phyloP scores from a whole-genome alignment of 2,113 vertebrate genomes.

The Cyanoramphus novaezelandiae region DNA sequence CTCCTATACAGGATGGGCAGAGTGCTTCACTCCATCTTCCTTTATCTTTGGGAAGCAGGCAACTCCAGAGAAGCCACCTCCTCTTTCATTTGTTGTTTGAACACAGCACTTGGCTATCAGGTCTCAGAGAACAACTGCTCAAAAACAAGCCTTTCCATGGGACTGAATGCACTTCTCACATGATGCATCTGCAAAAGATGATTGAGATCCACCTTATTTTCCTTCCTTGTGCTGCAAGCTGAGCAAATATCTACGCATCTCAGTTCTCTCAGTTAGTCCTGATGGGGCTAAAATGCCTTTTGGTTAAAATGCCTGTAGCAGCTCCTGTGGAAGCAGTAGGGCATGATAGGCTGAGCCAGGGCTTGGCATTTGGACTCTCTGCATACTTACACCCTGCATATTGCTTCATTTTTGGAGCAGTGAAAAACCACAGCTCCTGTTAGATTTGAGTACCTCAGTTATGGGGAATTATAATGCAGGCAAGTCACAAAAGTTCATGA shows the following conservation, averaged over 20 bases:
- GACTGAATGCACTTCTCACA: neutral
- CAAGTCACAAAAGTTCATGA: neutral
- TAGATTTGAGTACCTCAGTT: neutral
- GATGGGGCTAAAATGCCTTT: neutral
- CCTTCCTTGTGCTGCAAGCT: neutral
- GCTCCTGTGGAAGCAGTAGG: neutral
- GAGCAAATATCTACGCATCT: neutral
- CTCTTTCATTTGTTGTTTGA: constrained; percentile 28
- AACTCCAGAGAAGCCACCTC: neutral
- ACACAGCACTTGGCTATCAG: neutral
- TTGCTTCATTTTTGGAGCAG: neutral
- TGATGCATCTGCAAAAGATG: neutral
- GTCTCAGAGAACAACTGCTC: constrained; percentile 12
- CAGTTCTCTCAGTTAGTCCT: neutral
- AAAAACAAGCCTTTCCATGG: constrained; percentile 22
- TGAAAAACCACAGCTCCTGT: neutral
- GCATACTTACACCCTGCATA: neutral
- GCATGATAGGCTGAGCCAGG: neutral
- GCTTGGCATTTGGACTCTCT: neutral
- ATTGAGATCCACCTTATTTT: constrained; percentile 8
- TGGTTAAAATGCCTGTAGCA: neutral
- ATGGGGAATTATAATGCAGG: neutral
- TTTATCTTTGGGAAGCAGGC: constrained; percentile 62
- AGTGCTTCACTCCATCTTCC: constrained; percentile 29
- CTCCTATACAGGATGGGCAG: neutral